Evolutionary conservation across 2,888 invertebrate species (phyloP), one percentile per base, ranked within the genome.

Genomic region (Fabriciana adippe): DNA sequence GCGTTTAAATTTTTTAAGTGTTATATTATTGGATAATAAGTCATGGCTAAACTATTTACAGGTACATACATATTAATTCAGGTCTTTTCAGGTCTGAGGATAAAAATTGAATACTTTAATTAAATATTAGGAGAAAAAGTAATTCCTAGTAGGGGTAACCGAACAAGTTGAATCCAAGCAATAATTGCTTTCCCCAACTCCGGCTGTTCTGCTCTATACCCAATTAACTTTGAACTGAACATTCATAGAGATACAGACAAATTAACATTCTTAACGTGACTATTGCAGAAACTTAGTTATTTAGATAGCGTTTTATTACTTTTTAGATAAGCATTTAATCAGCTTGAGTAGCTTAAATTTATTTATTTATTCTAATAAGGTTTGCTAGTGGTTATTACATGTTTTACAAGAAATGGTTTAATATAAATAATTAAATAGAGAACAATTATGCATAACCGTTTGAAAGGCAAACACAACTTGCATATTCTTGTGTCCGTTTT

Each of bases 171-270:
- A 64, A 61, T 71, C 67, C 57, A 47, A 53, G 65, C 67, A 71
- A 70, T 72, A 70, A 71, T 71, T 71, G 73, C 70, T 70, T 62
- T 67, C 64, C 69, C 66, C 54, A 71, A 67, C 57, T 64, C 69
- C 56, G 61, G 63, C 66, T 68, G 71, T 74, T 68, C 67, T 45
- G 64, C 65, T 66, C 72, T 65, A 63, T 72, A 76, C 68, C 69
- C 74, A 75, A 77, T 77, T 75, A 78, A 75, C 59, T 73, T 69
- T 68, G 67, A 71, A 60, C 66, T 50, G 66, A 50, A 66, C 48
- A 31, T 60, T 61, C 60, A 55, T 31, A 35, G 50, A 55, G 60
- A 48, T 61, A 47, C 55, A 55, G 60, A 60, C 66, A 66, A 66
- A 61, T 66, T 60, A 66, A 48, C 60, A 66, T 66, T 66, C 61